Evolutionary conservation across 1,140 invertebrate genomes (phyloP), one percentile per base, ranked within the genome.

Genomic region (Drosophila elegans): DNA sequence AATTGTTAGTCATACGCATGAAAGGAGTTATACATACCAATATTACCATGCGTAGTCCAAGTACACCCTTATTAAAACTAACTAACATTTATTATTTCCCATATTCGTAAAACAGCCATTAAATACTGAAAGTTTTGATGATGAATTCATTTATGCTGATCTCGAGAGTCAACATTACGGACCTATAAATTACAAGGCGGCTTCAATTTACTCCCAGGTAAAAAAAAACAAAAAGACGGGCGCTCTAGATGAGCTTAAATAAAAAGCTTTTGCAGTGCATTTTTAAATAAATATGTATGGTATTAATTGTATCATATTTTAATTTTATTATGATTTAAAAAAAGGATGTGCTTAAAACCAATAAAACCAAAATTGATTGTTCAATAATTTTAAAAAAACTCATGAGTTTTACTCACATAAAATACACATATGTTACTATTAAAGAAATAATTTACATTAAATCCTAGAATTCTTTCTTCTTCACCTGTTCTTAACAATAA

Each of bases 111-210:
- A 54, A 94, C 93, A 94, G 86, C 95, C 95, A 29, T 52, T 92
- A 32, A 79, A 89, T 71, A 62, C 88, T 29, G 61, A 81, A 53
- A 95, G 96, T 80, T 95, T 95, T 84, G 95, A 95, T 90, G 97
- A 96, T 92, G 96, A 96, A 92, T 94, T 97, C 91, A 96, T 97
- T 90, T 98, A 98, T 93, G 97, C 97, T 42, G 97, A 98, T 93
- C 96, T 97, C 72, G 97, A 98, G 91, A 96, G 97, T 93, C 95
- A 95, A 74, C 90, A 91, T 55, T 91, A 91, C 93, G 97, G 97
- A 64, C 97, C 97, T 36, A 97, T 97, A 89, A 97, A 97, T 93
- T 98, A 98, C 93, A 98, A 97, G 92, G 95, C 95, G 67, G 97
- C 96, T 44, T 97, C 96, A 29, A 95, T 97, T 78, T 95, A 95